Base-by-base conservation (phyloP, 2,888 invertebrate genomes). In the Drosophila mimetica region DNA sequence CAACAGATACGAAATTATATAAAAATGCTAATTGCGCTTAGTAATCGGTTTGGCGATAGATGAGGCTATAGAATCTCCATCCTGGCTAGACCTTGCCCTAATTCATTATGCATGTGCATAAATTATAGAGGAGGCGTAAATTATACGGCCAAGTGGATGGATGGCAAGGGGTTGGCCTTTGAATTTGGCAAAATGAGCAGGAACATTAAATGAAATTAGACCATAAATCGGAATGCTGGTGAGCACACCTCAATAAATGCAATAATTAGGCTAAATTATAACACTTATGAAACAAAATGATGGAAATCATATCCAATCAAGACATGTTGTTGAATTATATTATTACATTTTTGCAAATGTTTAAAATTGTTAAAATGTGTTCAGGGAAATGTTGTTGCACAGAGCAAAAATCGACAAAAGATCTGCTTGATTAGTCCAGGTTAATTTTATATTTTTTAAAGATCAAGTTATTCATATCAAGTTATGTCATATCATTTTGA, bases 21-120 rank as follows among this genome's bases (percentile, higher is more conserved):
- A 50, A 64, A 72, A 71, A 71, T 71, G 55, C 42, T 71, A 63
- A 63, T 64, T 47, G 16, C 30, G 70, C 44, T 72, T 51, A 69
- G 69, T 75, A 75, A 72, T 80, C 72, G 72, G 39, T 54, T 66
- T 50, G 69, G 16, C 28, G 9, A 18, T 7, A 46, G 55, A 73
- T 80, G 66, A 51, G 69, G 37, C 61, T 60, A 30, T 20, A 71
- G 70, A 63, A 71, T 63, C 47, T 18, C 20, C 39, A 47, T 65
- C 61, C 54, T 13, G 8, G 25, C 37, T 30, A 55, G 48, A 55
- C 28, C 39, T 22, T 34, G 41, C 44, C 34, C 50, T 34, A 22
- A 51, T 74, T 48, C 8, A 58, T 71, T 85, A 85, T 76, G 63
- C 74, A 80, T 85, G 83, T 76, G 42, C 82, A 80, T 80, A 82